Base-by-base conservation (phyloP, 2,797 vertebrate genomes). In the Lagorchestes hirsutus region DNA sequence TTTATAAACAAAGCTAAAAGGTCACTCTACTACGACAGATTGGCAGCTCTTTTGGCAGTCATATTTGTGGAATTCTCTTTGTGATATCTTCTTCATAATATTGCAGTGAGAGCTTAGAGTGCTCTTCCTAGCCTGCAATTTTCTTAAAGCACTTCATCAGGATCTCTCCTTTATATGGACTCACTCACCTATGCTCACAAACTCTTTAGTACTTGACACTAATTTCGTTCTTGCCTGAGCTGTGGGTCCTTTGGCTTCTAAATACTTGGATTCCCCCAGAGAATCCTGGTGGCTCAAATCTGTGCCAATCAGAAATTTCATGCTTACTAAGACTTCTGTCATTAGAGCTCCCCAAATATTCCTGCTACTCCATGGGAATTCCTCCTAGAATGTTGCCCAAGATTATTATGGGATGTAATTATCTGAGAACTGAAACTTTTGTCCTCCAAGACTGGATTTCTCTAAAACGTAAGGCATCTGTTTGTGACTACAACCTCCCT, bases 1-100 rank as follows among this genome's bases (percentile, higher is more conserved):
- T 97, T 92, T 93, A 31, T 91, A 91, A 56, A 24, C 95, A 54
- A 92, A 82, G 95, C 91, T 90, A 40, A 91, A 57, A 97, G 97
- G 55, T 94, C 16, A 57, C 0, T 59, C 58, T 22, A 8, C 74
- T 74, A 22, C 9, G n/a, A n/a, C 14, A 74, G 6, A 82, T 0
- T 46, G n/a, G 40, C 74, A 46, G 24, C 74, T 27, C 10, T 24
- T 82, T 24, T 82, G n/a, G 22, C 67, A 40, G 18, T 46, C 6
- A 40, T 22, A n/a, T 82, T 46, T 34, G 11, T 62, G 31, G 31
- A 24, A 82, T 46, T 24, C 22, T 22, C 22, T 46, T 24, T 46
- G n/a, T 40, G 40, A 40, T 40, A 67, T 3, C 34, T 31, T 74
- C 67, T 74, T 67, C 34, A 18, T 22, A 40, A 74, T 74, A 74